A percentile compares a stretch with the other conserved stretches of the same genome.
Conservation (phyloP, 2,797 vertebrate species). For the Neosilurus mollespiculum region DNA sequence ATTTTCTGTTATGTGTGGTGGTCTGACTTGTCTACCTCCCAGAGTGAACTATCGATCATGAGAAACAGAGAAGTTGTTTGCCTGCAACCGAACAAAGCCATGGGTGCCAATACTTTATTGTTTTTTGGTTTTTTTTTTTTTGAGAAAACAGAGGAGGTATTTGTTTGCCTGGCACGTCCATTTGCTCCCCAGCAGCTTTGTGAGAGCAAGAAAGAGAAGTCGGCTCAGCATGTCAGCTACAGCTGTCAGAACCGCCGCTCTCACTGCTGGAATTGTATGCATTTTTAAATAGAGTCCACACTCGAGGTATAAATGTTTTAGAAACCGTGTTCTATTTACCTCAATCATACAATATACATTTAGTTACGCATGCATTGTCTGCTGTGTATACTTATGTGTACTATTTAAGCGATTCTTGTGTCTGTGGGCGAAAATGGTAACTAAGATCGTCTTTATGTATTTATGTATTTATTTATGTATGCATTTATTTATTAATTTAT, state of each 20-base stretch:
- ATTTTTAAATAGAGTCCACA: conserved; percentile 4
- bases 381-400: no score
- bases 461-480: no score
- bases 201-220: neutral
- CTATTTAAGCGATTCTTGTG: neutral
- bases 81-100: conserved; percentile 5
- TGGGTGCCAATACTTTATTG: conserved; percentile 18
- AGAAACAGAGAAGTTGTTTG: neutral
- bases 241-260: neutral
- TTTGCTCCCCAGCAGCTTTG: conserved; percentile 5
- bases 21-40: neutral
- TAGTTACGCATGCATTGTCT: neutral
- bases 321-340: neutral
- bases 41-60: neutral
- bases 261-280: neutral
- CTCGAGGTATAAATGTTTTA: neutral
- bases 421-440: neutral
- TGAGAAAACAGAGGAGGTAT: conserved; percentile 4
- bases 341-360: neutral
- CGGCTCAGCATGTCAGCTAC: neutral
- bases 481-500: no score
- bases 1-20: neutral
- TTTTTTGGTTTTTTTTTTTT: no score
- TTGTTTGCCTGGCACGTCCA: conserved; percentile 20
- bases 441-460: no score